These are phyloP conservation scores for Brachystomella parvula DNA, from an alignment of 1,140 invertebrate species.

Conservation along the genomic window DNA sequence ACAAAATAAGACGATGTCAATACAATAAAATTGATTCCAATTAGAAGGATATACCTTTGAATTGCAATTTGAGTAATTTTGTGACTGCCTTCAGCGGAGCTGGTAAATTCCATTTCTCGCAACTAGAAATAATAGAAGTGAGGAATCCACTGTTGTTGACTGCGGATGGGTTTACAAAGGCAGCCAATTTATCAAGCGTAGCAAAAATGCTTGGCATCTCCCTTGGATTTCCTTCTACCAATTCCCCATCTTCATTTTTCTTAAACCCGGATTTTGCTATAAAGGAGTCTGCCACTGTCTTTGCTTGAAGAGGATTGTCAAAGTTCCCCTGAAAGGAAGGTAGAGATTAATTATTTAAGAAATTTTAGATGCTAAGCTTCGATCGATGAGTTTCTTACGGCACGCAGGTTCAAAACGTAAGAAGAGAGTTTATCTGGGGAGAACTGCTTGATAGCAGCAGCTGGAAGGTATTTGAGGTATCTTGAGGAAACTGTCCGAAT, in stretches of 20 bases:
- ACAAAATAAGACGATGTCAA: not conserved
- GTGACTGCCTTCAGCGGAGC: constrained; percentile 29
- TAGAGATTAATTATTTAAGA: not conserved
- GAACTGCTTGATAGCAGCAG: constrained; percentile 15
- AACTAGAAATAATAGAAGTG: constrained; percentile 18
- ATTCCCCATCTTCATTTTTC: constrained; percentile 9
- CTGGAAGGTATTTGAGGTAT: constrained; percentile 19
- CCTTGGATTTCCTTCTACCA: not conserved
- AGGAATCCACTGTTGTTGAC: constrained; percentile 12
- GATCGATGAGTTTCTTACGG: not conserved
- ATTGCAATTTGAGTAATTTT: constrained; percentile 11
- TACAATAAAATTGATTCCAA: not conserved
- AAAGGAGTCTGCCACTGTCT: constrained; percentile 21
- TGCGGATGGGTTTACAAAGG: constrained; percentile 23
- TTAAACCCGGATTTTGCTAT: constrained; percentile 16
- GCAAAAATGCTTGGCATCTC: constrained; percentile 15
- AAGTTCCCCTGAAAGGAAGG: constrained; percentile 16
- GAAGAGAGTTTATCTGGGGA: constrained; percentile 5
- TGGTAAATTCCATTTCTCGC: constrained; percentile 32
- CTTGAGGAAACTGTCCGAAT: not conserved
- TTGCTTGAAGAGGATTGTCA: constrained; percentile 29
- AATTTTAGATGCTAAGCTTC: not conserved
- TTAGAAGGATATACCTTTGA: not conserved
- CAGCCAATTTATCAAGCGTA: constrained; percentile 24
- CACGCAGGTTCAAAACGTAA: constrained; percentile 15